Evolutionary conservation across 2,888 invertebrate genomes (phyloP), one percentile per base, ranked within the genome.

Genomic region (Drosophila subquinaria): DNA sequence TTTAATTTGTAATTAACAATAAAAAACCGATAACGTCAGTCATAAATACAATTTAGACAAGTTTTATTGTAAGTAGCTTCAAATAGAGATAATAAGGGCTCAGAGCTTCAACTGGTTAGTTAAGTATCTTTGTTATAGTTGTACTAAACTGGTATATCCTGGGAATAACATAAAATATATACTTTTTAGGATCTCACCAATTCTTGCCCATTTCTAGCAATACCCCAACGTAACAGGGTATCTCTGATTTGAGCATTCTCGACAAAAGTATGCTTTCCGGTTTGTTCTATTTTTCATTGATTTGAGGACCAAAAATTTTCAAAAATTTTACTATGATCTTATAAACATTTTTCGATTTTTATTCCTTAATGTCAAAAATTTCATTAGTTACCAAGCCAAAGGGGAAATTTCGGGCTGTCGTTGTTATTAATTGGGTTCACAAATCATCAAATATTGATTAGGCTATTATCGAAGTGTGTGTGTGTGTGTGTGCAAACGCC

Each of bases 381-480:
- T 0, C 47, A 42, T 33, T 35, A 47, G 63, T 63, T 70, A n/a
- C 36, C 40, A 56, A 27, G 51, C 9, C n/a, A 57, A 51, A 23
- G 15, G 30, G 15, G 27, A 8, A 40, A 63, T 56, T 47, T 13
- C 15, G 27, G 23, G 36, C 5, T 11, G 5, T 15, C 4, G n/a
- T 30, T 38, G 17, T 36, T 51, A 33, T 52, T 56, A 51, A 73
- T 50, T 60, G 42, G 5, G 50, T 50, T 56, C 59, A 51, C 61
- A 38, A 61, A 61, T 57, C 15, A 50, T 63, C 35, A 38, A 23
- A 20, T 11, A 53, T 63, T 71, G 77, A 88, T 82, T 74, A 70
- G 69, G 59, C 43, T 56, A 70, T 70, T 78, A 89, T 87, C 71
- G 47, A 52, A n/a, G 33, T 2, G 15, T 38, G 42, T 23, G 23